Evolutionary conservation across 2,888 invertebrate species (phyloP).

Genomic region (Oligia fasciuncula): DNA sequence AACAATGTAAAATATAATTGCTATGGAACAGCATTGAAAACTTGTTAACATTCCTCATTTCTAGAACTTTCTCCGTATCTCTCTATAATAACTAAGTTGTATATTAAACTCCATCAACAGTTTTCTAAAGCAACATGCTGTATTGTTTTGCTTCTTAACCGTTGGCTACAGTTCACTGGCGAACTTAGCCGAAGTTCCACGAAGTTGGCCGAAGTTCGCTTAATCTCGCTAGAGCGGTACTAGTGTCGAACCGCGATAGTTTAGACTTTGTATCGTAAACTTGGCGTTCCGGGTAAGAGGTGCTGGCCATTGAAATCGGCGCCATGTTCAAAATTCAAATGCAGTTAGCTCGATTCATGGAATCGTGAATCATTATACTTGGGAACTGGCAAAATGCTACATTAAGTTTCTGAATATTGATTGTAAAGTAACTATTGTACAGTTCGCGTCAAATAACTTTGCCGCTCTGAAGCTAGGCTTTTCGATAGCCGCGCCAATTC

Average conservation of each 20-base stretch:
- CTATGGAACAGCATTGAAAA: constrained; percentile 2
- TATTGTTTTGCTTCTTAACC: constrained; percentile 74
- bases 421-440: background rate
- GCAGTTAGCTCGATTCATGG: constrained; percentile 61
- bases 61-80: background rate
- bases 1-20: constrained; percentile 3
- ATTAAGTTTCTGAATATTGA: constrained; percentile 19
- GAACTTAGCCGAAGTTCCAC: constrained; percentile 67
- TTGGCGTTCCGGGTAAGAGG: constrained; percentile 61
- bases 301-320: constrained; percentile 66
- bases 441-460: no score
- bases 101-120: constrained; percentile 55
- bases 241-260: constrained; percentile 72
- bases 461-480: no score
- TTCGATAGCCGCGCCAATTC: no score
- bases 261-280: constrained; percentile 70
- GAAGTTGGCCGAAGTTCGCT: constrained; percentile 72
- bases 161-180: constrained; percentile 63
- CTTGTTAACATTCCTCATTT: constrained; percentile 17
- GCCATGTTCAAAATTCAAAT: constrained; percentile 62
- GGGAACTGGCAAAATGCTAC: constrained; percentile 37
- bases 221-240: constrained; percentile 71
- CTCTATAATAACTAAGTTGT: constrained; percentile 3
- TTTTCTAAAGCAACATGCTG: constrained; percentile 66
- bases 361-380: constrained; percentile 49